Conservation (phyloP, 2,888 invertebrate genomes). For the Frankliniella intonsa region DNA sequence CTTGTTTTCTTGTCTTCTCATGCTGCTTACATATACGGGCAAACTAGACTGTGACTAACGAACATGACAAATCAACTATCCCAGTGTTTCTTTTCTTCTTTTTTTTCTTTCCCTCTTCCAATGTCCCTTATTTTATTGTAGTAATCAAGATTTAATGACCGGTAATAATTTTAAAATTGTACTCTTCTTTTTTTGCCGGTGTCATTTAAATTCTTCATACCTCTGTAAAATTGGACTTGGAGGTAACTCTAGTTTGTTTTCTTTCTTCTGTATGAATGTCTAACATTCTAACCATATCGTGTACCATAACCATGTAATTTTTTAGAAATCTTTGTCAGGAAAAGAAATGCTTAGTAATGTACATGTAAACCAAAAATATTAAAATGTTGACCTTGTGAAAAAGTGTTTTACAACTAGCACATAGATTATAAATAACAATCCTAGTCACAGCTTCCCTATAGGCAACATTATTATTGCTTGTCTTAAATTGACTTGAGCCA, state of each 20-base stretch:
- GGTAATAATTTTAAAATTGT: too few relatives aligned
- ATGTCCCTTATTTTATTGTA: too few relatives aligned
- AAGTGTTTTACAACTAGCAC: constrained; percentile 1
- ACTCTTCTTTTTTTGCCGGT: neutral
- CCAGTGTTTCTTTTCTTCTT: neutral
- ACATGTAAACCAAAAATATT: constrained; percentile 20
- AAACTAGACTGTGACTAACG: neutral
- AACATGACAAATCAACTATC: neutral
- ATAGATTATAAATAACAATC: constrained; percentile 24
- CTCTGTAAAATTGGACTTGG: too few relatives aligned
- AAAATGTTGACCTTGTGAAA: constrained; percentile 11
- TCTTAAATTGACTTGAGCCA: neutral
- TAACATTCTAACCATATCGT: constrained; percentile 3
- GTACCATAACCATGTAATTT: constrained; percentile 14
- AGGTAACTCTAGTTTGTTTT: too few relatives aligned
- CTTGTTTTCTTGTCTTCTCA: neutral
- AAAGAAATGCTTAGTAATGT: constrained; percentile 9
- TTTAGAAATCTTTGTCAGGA: neutral
- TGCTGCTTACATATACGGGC: neutral
- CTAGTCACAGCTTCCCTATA: constrained; percentile 4
- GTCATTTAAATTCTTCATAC: neutral
- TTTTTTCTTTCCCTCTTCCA: neutral
- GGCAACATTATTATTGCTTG: neutral
- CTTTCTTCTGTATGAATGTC: neutral
- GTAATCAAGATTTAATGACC: too few relatives aligned